These are phyloP conservation scores for Drosophila subquinaria DNA, from an alignment of 2,888 invertebrate genomes.

Conservation along the genomic window DNA sequence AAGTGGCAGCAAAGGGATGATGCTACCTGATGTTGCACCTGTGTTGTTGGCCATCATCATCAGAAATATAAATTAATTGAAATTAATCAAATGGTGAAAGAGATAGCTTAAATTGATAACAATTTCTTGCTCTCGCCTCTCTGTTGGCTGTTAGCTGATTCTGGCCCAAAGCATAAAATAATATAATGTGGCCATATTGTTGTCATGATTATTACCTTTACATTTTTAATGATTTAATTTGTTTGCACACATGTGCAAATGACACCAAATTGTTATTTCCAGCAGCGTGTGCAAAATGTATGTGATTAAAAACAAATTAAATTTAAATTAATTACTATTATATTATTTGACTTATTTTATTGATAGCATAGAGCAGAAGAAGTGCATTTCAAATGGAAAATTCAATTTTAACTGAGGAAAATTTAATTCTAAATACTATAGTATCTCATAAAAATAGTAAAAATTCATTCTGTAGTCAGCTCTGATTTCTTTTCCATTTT, in stretches of 20 bases:
- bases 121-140: background rate
- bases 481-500: background rate
- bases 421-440: background rate
- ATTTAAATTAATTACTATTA: slow-evolving; percentile 59
- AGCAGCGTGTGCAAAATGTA: slow-evolving; percentile 15
- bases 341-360: background rate
- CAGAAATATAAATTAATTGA: slow-evolving; percentile 44
- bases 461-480: background rate
- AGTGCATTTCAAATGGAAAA: background rate
- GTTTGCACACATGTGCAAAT: slow-evolving; percentile 57
- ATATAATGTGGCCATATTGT: background rate
- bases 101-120: slow-evolving; percentile 50
- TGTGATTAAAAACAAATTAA: slow-evolving; percentile 70
- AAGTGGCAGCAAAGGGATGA: slow-evolving; percentile 5
- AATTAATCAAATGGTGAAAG: slow-evolving; percentile 67
- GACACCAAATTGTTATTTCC: slow-evolving; percentile 21
- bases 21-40: slow-evolving; percentile 1
- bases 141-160: slow-evolving; percentile 2
- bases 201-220: slow-evolving; percentile 45
- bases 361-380: background rate
- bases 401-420: background rate
- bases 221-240: slow-evolving; percentile 64
- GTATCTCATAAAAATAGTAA: background rate
- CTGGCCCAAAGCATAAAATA: background rate
- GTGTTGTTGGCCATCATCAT: background rate